phyloP scores from a whole-genome alignment of 53 echinoderm and acorn worm species.

The Paelopatides confundens region DNA sequence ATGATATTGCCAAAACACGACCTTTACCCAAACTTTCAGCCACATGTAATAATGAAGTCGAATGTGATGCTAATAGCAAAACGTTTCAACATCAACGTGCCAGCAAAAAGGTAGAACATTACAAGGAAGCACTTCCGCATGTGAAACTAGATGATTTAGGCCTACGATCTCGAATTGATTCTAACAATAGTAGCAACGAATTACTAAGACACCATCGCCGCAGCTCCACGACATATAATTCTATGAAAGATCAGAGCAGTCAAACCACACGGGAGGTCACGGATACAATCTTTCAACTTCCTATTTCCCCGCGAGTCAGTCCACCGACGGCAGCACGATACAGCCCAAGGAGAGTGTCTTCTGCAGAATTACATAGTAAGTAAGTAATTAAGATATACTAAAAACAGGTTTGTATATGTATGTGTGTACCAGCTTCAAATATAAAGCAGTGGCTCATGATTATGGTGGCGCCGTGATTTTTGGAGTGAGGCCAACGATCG shows the following conservation, averaged over 20 bases:
- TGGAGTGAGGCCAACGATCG: too few relatives aligned
- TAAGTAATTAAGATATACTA: neutral
- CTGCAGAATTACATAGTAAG: constrained; percentile 29
- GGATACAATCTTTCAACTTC: neutral
- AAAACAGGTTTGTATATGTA: too few relatives aligned
- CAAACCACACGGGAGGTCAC: neutral
- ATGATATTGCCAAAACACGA: neutral
- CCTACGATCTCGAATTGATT: neutral
- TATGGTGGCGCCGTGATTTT: too few relatives aligned
- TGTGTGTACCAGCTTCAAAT: too few relatives aligned
- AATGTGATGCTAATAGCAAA: neutral
- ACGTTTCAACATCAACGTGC: too few relatives aligned
- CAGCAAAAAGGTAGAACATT: neutral
- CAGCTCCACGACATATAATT: neutral
- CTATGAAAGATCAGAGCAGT: constrained; percentile 13
- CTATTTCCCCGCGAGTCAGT: constrained; percentile 14
- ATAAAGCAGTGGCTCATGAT: too few relatives aligned
- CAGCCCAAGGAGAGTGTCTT: constrained; percentile 28
- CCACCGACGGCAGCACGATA: constrained; percentile 2
- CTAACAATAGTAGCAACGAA: neutral
- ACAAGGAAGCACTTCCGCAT: neutral
- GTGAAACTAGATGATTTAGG: neutral
- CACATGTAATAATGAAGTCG: neutral
- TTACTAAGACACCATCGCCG: neutral
- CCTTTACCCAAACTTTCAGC: neutral